A percentile compares a stretch with the other conserved stretches of the same genome.
Conservation (phyloP, 2,888 invertebrate species). For the Dasysyrphus albostriatus region DNA sequence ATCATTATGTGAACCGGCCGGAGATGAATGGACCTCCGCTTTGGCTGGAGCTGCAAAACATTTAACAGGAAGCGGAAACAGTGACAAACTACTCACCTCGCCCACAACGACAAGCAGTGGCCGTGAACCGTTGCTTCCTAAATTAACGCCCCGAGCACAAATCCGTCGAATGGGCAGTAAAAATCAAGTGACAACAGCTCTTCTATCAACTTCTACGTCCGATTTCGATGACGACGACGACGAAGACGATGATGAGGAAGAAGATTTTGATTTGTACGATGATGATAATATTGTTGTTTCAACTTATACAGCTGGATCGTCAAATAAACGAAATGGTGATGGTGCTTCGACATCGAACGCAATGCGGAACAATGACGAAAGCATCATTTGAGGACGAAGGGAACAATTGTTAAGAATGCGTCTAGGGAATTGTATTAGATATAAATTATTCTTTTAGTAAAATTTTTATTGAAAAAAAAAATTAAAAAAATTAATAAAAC, state of each 20-base stretch:
- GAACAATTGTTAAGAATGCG: conserved; percentile 78
- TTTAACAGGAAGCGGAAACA: conserved; percentile 76
- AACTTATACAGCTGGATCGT: conserved; percentile 75
- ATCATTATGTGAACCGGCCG: conserved; percentile 86
- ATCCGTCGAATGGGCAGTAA: conserved; percentile 86
- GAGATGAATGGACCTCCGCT: conserved; percentile 84
- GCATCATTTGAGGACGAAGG: conserved; percentile 84
- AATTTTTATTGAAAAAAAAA: conserved; percentile 32
- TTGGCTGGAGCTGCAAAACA: conserved; percentile 81
- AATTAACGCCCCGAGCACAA: conserved; percentile 86
- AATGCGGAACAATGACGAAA: conserved; percentile 82
- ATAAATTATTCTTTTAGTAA: conserved; percentile 76
- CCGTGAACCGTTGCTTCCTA: conserved; percentile 85
- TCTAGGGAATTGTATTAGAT: conserved; percentile 76
- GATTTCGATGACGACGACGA: conserved; percentile 82
- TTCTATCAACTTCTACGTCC: conserved; percentile 87
- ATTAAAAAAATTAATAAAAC: no score
- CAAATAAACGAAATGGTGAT: conserved; percentile 68
- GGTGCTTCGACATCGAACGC: conserved; percentile 79
- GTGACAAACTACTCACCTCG: conserved; percentile 76
- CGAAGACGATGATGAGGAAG: conserved; percentile 80
- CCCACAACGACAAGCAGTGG: conserved; percentile 79
- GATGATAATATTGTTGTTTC: conserved; percentile 84
- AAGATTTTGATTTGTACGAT: conserved; percentile 83
- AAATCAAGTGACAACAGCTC: conserved; percentile 85